phyloP scores from a whole-genome alignment of 2,113 vertebrate species.

The Chionodraco myersi region DNA sequence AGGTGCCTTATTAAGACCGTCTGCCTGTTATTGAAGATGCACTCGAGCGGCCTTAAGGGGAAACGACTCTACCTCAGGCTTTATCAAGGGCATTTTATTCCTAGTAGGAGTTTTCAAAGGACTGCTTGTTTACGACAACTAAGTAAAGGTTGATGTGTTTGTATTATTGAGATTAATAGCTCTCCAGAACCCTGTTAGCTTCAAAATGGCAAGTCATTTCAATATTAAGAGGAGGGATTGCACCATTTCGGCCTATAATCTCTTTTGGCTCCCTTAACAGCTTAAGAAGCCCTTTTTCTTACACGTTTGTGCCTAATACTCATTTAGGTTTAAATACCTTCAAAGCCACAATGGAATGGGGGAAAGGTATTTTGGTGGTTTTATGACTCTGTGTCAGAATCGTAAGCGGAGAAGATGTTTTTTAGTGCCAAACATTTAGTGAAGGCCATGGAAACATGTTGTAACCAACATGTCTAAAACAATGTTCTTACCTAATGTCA shows the following conservation, averaged over 20 bases:
- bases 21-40: constrained; percentile 60
- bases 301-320: not conserved
- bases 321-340: not conserved
- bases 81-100: constrained; percentile 60
- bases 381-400: not conserved
- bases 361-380: not conserved
- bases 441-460: constrained; percentile 4
- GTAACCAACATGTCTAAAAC: not conserved
- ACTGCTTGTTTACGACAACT: constrained; percentile 30
- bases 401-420: not conserved
- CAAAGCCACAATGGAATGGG: not conserved
- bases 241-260: not conserved
- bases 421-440: not conserved
- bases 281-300: not conserved
- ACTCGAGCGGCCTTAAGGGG: constrained; percentile 47
- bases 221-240: constrained; percentile 6
- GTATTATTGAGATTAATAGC: constrained; percentile 35
- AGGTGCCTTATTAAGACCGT: constrained; percentile 72
- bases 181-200: constrained; percentile 14
- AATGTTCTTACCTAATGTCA: too few relatives aligned
- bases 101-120: constrained; percentile 56
- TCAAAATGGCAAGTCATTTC: constrained; percentile 12
- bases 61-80: constrained; percentile 47
- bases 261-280: not conserved
- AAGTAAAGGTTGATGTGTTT: constrained; percentile 28